These are phyloP conservation scores for Ammospiza nelsoni DNA, from an alignment of 2,113 vertebrate genomes.

Conservation along the genomic window DNA sequence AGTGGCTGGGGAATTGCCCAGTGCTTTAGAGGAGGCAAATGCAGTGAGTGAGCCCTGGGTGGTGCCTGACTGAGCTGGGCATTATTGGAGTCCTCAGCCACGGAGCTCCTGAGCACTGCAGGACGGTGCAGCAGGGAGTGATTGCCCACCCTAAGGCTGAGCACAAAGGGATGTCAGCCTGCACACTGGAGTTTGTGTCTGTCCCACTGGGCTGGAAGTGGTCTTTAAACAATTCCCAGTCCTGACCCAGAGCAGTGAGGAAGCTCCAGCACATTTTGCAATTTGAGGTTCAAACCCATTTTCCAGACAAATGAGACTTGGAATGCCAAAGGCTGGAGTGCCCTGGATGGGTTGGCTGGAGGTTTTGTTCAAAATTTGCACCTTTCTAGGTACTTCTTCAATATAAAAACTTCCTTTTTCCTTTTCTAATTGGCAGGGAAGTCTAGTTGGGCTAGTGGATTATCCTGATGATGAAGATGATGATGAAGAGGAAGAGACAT, in stretches of 20 bases:
- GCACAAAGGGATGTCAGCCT: neutral
- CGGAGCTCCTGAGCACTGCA: neutral
- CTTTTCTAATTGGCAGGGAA: slow-evolving; percentile 75
- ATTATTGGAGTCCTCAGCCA: neutral
- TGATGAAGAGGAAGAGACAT: slow-evolving; percentile 92
- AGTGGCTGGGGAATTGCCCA: rapidly evolving
- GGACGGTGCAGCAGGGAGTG: rapidly evolving
- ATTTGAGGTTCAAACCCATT: neutral
- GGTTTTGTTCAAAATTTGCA: neutral
- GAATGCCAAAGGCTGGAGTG: neutral
- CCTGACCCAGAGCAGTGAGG: neutral
- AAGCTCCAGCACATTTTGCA: neutral
- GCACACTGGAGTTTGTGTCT: rapidly evolving
- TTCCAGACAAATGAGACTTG: neutral
- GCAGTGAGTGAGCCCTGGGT: too few relatives aligned
- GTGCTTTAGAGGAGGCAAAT: neutral
- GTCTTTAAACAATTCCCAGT: neutral
- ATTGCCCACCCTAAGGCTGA: neutral
- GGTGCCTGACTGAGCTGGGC: rapidly evolving
- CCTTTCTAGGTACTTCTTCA: neutral
- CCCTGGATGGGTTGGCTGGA: neutral
- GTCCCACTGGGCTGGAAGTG: neutral
- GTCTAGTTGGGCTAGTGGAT: slow-evolving; percentile 94
- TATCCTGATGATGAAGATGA: slow-evolving; percentile 97
- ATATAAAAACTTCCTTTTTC: neutral